phyloP scores from a whole-genome alignment of 2,797 vertebrate genomes.

The Mormyrus proboscirostris region DNA sequence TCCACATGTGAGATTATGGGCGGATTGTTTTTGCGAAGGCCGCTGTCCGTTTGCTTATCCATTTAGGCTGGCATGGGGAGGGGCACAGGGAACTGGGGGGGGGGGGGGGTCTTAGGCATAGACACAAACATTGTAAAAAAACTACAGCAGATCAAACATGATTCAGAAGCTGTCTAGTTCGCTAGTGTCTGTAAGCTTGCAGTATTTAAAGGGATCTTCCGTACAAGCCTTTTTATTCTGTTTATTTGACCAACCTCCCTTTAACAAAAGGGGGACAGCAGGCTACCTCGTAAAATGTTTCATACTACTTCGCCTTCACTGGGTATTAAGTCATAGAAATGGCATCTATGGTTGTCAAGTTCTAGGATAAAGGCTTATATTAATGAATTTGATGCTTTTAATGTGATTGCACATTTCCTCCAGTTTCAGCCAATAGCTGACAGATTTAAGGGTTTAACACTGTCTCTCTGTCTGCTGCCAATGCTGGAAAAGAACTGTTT shows the following conservation, averaged over 20 bases:
- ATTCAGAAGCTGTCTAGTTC: not conserved
- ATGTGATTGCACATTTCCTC: not conserved
- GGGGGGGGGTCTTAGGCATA: not conserved
- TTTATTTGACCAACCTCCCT: not conserved
- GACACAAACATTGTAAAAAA: not conserved
- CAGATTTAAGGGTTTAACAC: not conserved
- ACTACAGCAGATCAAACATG: not conserved
- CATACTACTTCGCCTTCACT: not conserved
- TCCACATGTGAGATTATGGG: not conserved
- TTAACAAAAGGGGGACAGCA: not conserved
- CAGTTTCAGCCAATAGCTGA: not conserved
- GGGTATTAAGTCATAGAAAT: not conserved
- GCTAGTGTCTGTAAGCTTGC: not conserved
- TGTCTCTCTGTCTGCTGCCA: not conserved
- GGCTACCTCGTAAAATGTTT: not conserved
- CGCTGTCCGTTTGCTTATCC: not conserved
- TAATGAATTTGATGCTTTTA: not conserved
- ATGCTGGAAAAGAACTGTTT: not conserved
- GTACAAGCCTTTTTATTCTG: not conserved
- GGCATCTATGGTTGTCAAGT: not conserved
- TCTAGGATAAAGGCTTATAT: not conserved
- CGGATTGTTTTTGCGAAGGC: not conserved
- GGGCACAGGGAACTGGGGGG: not conserved
- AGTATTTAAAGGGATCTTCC: not conserved
- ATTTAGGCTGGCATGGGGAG: slow-evolving; percentile 6